These are phyloP conservation scores for Lophius americanus DNA, from an alignment of 2,797 vertebrate species.

Conservation along the genomic window DNA sequence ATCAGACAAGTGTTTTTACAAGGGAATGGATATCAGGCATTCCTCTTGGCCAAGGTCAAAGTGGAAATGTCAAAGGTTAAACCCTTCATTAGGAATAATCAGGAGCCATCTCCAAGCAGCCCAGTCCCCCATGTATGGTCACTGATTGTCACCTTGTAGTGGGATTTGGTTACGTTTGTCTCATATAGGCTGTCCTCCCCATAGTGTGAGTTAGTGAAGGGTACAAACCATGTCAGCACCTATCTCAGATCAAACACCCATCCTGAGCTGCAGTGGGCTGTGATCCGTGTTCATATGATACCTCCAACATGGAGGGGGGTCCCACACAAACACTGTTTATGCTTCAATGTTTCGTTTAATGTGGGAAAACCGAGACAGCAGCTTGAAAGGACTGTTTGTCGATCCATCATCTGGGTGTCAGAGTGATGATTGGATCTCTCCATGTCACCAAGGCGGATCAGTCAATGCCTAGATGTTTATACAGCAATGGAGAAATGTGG, in stretches of 20 bases:
- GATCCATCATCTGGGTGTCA: conserved; percentile 25
- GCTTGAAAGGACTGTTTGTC: conserved; percentile 39
- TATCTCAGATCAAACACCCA: conserved; percentile 50
- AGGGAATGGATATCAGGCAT: conserved; percentile 34
- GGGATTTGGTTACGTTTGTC: conserved; percentile 54
- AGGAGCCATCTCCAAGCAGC: conserved; percentile 31
- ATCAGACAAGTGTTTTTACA: conserved; percentile 1
- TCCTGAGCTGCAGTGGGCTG: conserved; percentile 30
- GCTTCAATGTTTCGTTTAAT: conserved; percentile 45
- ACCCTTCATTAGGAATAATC: conserved; percentile 40
- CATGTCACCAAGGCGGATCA: conserved; percentile 10
- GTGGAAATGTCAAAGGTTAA: conserved; percentile 52
- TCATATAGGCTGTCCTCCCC: conserved; percentile 18
- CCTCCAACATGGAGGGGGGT: conserved; percentile 14
- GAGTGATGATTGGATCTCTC: conserved; percentile 11
- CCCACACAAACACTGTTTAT: conserved; percentile 43
- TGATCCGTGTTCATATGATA: conserved; percentile 59
- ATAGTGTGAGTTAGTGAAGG: conserved; percentile 24
- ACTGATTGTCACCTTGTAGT: conserved; percentile 24
- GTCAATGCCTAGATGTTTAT: conserved; percentile 30
- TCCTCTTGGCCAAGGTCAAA: conserved; percentile 53
- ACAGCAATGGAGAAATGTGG: conserved; percentile 17
- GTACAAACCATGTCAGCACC: conserved; percentile 31
- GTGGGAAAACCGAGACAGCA: conserved; percentile 64
- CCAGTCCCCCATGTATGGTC: conserved; percentile 3